Conservation (phyloP, 92 coral and sea anemone species). For the Palythoa heliodiscus region DNA sequence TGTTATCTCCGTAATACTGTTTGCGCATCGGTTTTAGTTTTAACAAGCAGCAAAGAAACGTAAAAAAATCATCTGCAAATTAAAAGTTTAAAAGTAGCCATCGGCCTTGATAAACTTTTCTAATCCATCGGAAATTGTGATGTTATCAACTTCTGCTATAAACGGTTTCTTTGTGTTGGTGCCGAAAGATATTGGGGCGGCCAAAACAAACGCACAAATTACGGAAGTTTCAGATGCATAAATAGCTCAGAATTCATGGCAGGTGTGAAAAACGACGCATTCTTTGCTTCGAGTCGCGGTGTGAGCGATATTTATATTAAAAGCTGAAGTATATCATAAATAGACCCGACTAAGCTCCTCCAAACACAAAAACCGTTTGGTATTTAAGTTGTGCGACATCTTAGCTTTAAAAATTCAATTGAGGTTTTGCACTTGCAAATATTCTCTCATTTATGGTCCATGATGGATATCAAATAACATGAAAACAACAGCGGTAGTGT, state of each 20-base stretch:
- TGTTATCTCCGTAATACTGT: neutral
- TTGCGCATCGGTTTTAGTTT: neutral
- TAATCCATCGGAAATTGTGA: neutral
- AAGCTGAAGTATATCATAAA: neutral
- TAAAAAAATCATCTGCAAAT: slow-evolving; percentile 1
- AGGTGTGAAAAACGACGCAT: neutral
- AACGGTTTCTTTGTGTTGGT: slow-evolving; percentile 15
- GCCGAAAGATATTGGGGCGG: slow-evolving; percentile 7
- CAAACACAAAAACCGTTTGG: neutral
- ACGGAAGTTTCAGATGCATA: neutral
- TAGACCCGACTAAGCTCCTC: neutral
- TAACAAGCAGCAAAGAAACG: slow-evolving; percentile 4
- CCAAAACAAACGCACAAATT: neutral
- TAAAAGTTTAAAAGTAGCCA: slow-evolving; percentile 1
- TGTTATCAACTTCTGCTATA: slow-evolving; percentile 8
- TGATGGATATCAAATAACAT: neutral
- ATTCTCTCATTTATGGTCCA: neutral
- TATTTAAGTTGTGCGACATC: neutral
- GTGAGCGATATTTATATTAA: slow-evolving; percentile 4
- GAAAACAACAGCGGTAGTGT: neutral
- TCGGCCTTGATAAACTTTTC: neutral
- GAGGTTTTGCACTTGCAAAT: neutral
- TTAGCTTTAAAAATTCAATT: neutral
- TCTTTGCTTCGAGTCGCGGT: neutral
- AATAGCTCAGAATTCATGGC: neutral